Evolutionary conservation across 1,140 invertebrate species (phyloP).

Genomic region (Archegozetes longisetosus): DNA sequence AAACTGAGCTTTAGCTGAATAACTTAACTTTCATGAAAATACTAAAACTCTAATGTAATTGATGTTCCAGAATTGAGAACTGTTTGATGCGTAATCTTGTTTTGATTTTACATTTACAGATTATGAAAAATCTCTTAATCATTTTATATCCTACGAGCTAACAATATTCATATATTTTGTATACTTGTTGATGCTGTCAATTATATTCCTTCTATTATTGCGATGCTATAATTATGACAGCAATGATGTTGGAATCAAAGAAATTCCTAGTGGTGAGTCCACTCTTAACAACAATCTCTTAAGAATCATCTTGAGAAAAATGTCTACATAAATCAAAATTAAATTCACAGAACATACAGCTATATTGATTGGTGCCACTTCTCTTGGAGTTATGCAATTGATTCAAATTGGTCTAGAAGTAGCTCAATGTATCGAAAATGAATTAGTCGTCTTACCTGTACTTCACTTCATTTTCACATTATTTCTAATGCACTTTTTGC

Average conservation of each 20-base stretch:
- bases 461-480: constrained; percentile 14
- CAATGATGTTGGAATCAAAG: constrained; percentile 1
- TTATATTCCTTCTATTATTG: constrained; percentile 13
- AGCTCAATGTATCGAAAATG: constrained; percentile 6
- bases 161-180: constrained; percentile 8
- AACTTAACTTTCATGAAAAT: no score
- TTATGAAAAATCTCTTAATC: background rate
- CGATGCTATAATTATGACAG: constrained; percentile 9
- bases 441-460: constrained; percentile 15
- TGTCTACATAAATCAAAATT: background rate
- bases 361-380: constrained; percentile 8
- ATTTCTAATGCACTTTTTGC: constrained; percentile 17
- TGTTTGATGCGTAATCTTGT: background rate
- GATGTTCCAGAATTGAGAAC: no score
- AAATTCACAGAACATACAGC: constrained; percentile 2
- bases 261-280: constrained; percentile 5
- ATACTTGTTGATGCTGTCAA: constrained; percentile 8
- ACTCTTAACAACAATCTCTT: background rate
- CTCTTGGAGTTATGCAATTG: constrained; percentile 16
- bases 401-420: constrained; percentile 9
- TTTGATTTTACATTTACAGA: background rate
- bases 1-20: no score
- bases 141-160: background rate
- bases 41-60: no score
- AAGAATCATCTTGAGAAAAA: background rate